phyloP scores from a whole-genome alignment of 2,888 invertebrate genomes.

The Melipona beecheii region DNA sequence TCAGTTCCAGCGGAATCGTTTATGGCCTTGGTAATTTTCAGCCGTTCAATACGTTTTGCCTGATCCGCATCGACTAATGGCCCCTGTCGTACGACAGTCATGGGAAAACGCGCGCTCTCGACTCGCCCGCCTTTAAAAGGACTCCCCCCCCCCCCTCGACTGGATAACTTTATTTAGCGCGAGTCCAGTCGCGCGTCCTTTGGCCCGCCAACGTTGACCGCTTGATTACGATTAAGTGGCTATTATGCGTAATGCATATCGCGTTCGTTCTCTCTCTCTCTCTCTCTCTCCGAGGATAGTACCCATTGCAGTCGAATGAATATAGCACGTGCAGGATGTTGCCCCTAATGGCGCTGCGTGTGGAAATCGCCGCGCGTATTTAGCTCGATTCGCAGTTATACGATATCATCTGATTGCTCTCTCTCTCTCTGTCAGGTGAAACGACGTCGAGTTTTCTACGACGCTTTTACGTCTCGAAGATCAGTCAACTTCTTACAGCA shows the following conservation, averaged over 20 bases:
- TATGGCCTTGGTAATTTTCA: conserved; percentile 62
- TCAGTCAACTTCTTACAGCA: too few relatives aligned
- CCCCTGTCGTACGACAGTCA: conserved; percentile 43
- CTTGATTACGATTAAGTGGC: conserved; percentile 64
- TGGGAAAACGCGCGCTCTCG: conserved; percentile 47
- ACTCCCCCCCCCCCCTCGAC: conserved; percentile 16
- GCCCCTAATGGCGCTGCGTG: neutral
- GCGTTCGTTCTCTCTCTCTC: conserved; percentile 1
- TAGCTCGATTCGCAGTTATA: neutral
- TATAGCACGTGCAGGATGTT: conserved; percentile 3
- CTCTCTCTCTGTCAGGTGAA: neutral
- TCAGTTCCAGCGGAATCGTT: conserved; percentile 60
- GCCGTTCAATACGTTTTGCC: conserved; percentile 45
- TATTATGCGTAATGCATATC: conserved; percentile 56
- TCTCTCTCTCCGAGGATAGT: conserved; percentile 5
- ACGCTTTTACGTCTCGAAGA: neutral
- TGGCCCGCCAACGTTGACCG: conserved; percentile 58
- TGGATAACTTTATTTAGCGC: conserved; percentile 63
- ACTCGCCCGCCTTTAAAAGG: conserved; percentile 49
- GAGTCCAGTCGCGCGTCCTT: neutral
- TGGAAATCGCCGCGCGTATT: conserved; percentile 9
- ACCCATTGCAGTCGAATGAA: conserved; percentile 13
- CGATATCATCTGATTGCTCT: neutral
- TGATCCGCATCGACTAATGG: conserved; percentile 60
- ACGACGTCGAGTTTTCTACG: neutral